Evolutionary conservation across 2,797 vertebrate species (phyloP).

Genomic region (Pteronotus mesoamericanus): DNA sequence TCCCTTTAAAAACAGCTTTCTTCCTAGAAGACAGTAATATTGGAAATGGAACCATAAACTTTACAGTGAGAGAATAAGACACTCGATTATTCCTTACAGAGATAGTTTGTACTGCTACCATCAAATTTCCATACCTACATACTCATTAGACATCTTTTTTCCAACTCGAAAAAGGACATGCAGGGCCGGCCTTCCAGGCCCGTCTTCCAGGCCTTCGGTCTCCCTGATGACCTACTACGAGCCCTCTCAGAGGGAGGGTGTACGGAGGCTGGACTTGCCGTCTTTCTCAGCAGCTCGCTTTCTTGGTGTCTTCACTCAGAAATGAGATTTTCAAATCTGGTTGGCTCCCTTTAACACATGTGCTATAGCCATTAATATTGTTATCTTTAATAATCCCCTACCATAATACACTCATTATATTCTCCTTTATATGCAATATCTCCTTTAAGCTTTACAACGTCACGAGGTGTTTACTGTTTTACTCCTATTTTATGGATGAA

Average conservation of each 20-base stretch:
- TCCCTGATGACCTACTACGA: background rate
- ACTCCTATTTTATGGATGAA: background rate
- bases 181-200: background rate
- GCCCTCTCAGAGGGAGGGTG: background rate
- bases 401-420: background rate
- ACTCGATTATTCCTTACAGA: background rate
- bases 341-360: background rate
- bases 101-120: background rate
- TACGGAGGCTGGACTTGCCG: background rate
- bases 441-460: background rate
- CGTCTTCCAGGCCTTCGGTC: background rate
- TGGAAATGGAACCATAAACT: background rate
- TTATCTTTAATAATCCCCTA: background rate
- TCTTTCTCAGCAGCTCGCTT: background rate
- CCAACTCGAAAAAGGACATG: background rate
- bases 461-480: background rate
- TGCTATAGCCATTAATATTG: background rate
- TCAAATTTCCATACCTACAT: background rate
- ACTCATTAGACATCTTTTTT: background rate
- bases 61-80: background rate
- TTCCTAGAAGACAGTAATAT: background rate
- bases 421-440: background rate
- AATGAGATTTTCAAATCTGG: background rate
- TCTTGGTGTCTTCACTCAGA: background rate
- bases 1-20: background rate